A percentile compares a stretch with the other conserved stretches of the same genome.
phyloP scores from a whole-genome alignment of 2,888 invertebrate genomes.

The Lagria hirta region DNA sequence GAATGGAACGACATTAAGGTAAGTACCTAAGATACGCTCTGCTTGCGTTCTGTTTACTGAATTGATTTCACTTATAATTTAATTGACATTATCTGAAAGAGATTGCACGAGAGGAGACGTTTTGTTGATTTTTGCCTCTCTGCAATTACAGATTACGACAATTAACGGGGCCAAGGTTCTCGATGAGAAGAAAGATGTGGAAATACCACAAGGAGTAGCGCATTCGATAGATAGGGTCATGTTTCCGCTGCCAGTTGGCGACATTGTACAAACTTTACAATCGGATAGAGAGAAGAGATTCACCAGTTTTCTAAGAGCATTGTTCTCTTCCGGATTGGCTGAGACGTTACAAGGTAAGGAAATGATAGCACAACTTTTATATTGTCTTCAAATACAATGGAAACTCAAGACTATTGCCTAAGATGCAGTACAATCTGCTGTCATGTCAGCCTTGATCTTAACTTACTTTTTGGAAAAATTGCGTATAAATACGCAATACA shows the following conservation, averaged over 20 bases:
- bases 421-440: no score
- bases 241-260: slow-evolving; percentile 88
- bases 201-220: slow-evolving; percentile 82
- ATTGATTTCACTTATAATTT: no score
- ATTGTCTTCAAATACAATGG: no score
- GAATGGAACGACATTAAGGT: slow-evolving; percentile 86
- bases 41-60: no score
- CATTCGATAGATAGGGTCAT: slow-evolving; percentile 84
- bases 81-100: no score
- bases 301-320: slow-evolving; percentile 74
- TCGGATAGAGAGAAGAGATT: slow-evolving; percentile 81
- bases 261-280: slow-evolving; percentile 80
- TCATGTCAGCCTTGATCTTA: no score
- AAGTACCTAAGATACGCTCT: slow-evolving; percentile 36
- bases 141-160: slow-evolving; percentile 71
- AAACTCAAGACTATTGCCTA: no score
- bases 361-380: no score
- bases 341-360: slow-evolving; percentile 71
- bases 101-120: no score
- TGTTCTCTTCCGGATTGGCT: slow-evolving; percentile 76
- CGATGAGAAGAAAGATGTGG: slow-evolving; percentile 79
- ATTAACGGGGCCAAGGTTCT: slow-evolving; percentile 82
- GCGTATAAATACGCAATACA: no score
- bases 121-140: no score
- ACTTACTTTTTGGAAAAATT: no score